Conservation (phyloP, 2,113 vertebrate species). For the Etheostoma cragini region DNA sequence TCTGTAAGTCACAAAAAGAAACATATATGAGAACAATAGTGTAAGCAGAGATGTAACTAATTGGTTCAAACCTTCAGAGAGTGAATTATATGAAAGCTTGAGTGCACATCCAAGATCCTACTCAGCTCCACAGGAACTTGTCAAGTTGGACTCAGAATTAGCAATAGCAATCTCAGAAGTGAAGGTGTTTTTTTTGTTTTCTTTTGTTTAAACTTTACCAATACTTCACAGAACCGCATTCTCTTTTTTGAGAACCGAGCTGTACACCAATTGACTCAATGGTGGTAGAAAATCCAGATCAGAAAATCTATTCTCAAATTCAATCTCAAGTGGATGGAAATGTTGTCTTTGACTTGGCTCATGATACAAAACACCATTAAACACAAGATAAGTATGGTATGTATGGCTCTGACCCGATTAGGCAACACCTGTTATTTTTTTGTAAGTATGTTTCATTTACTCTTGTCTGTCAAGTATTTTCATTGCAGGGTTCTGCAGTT, state of each 20-base stretch:
- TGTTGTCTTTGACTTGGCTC: background rate
- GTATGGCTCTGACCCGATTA: background rate
- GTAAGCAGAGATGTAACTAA: constrained; percentile 37
- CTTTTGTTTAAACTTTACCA: background rate
- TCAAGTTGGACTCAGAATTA: constrained; percentile 69
- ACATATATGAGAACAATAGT: constrained; percentile 18
- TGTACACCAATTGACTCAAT: background rate
- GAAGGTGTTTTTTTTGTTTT: constrained; percentile 29
- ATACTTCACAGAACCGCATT: constrained; percentile 13
- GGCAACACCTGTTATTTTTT: background rate
- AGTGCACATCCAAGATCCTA: constrained; percentile 48
- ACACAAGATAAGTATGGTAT: background rate
- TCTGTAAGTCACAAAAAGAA: constrained; percentile 2
- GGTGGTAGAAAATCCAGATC: background rate
- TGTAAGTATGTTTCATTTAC: constrained; percentile 13
- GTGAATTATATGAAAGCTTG: constrained; percentile 14
- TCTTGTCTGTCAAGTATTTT: constrained; percentile 1
- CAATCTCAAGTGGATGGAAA: constrained; percentile 5
- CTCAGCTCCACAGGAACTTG: constrained; percentile 57
- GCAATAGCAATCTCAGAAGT: constrained; percentile 64
- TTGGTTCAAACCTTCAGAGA: constrained; percentile 9
- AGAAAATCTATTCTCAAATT: background rate
- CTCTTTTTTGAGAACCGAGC: background rate
- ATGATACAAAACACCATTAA: background rate
- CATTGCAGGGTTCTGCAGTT: background rate